Percentiles rank a stretch among this genome's conserved stretches.
Evolutionary conservation across 2,113 vertebrate genomes (phyloP).

Genomic region (Choloepus hoffmanni): DNA sequence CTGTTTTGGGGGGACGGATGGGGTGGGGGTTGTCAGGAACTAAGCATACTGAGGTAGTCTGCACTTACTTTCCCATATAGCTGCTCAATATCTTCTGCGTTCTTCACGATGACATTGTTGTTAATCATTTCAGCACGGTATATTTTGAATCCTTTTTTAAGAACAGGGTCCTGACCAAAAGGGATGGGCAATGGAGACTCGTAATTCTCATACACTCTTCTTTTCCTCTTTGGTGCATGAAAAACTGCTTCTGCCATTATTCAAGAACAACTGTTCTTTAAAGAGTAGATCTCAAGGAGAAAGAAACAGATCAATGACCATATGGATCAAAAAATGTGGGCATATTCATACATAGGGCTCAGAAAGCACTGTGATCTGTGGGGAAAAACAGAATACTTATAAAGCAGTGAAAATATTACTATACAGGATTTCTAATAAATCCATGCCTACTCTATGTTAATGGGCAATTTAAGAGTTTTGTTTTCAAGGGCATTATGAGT

Average conservation of each 20-base stretch:
- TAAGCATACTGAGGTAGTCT: fast-evolving
- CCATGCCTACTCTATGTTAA: background rate
- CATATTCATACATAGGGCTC: background rate
- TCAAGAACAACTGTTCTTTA: background rate
- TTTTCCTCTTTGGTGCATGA: conserved; percentile 90
- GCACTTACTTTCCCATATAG: conserved; percentile 91
- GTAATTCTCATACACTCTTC: conserved; percentile 88
- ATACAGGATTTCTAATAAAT: background rate
- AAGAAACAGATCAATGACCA: background rate
- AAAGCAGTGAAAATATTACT: background rate
- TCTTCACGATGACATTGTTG: conserved; percentile 90
- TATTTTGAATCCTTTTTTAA: conserved; percentile 79
- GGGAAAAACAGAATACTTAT: background rate
- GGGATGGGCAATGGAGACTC: conserved; percentile 90
- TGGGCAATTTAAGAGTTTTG: background rate
- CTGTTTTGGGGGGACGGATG: background rate
- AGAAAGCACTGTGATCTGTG: background rate
- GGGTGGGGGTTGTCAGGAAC: background rate
- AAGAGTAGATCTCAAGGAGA: background rate
- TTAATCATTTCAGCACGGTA: conserved; percentile 91
- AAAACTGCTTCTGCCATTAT: conserved; percentile 91
- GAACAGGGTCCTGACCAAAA: conserved; percentile 50
- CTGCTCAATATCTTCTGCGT: conserved; percentile 88
- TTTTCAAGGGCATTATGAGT: background rate
- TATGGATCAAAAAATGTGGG: background rate